Percentiles rank a stretch among this genome's conserved stretches.
Conservation (phyloP, 1,140 invertebrate genomes). For the Leptestheria dahalacensis region DNA sequence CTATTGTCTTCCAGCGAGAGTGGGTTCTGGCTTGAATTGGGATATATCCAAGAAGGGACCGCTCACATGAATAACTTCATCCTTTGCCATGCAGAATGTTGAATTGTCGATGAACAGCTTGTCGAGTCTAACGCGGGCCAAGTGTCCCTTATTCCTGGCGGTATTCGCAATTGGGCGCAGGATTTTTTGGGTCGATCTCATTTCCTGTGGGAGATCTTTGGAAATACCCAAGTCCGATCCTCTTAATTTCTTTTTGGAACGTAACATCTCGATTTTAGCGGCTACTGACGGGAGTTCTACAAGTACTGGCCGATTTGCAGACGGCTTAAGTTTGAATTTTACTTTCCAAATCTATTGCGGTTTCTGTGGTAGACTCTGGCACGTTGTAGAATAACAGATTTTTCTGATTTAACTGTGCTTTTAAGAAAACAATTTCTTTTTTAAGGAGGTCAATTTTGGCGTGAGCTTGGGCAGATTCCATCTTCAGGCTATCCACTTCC, state of each 20-base stretch:
- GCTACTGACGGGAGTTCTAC: neutral
- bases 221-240: neutral
- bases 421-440: neutral
- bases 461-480: neutral
- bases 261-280: neutral
- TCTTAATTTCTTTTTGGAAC: neutral
- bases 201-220: neutral
- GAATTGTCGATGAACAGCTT: neutral
- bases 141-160: neutral
- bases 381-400: neutral
- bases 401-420: neutral
- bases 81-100: neutral
- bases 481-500: neutral
- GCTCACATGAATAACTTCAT: neutral
- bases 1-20: too few relatives aligned
- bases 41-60: neutral
- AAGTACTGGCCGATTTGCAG: neutral
- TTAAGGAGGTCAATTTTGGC: neutral
- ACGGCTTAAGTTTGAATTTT: neutral
- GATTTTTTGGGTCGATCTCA: neutral
- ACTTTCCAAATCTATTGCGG: neutral
- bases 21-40: too few relatives aligned
- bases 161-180: neutral
- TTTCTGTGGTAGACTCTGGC: neutral
- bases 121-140: neutral